Base-by-base conservation (phyloP, 92 coral and sea anemone species). In the Porites evermanni region DNA sequence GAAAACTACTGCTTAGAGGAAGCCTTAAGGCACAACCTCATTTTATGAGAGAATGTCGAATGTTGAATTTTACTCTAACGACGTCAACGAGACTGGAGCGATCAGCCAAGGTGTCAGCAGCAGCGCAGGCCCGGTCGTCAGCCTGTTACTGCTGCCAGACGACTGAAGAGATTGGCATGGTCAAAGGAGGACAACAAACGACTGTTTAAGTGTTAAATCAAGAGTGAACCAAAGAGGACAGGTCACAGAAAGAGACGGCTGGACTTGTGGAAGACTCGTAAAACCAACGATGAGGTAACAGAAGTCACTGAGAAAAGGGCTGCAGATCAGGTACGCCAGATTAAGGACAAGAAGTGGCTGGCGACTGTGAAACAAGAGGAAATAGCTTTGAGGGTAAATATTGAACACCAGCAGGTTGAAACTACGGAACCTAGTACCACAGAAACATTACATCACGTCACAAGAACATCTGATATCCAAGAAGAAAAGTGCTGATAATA, bases 91-190 rank as follows among this genome's bases (percentile, higher is more conserved):
- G 9, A 53, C 59, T 29, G 80, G 80, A 76, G 80, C 66, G 52
- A 52, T 76, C 21, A 76, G 80, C 11, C 66, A 76, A 76, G 58
- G 80, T 51, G 67, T 53, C 80, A 70, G 44, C 75, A 65, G 79
- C 85, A 81, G 79, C 79, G 59, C 85, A 81, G 85, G 80, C 58
- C 85, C 66, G 85, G 86, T 81, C 77, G 79, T 81, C 63, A 68
- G 47, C 61, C 79, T 67, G 77, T 9, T 66, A 44, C 86, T 81
- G 86, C 86, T 81, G 66, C 18, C 7, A 65, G 44, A 76, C 80
- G 12, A 0, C 63, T 18, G 44, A 76, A 76, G 50, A 76, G 80
- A 17, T 1, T 51, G 32, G 32, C 32, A 29, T 29, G 32, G 32
- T 29, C 32, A 29, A 29, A 29, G 32, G 32, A 29, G 32, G 79